Conservation (phyloP, 1,140 invertebrate genomes). For the Cataglyphis hispanica region DNA sequence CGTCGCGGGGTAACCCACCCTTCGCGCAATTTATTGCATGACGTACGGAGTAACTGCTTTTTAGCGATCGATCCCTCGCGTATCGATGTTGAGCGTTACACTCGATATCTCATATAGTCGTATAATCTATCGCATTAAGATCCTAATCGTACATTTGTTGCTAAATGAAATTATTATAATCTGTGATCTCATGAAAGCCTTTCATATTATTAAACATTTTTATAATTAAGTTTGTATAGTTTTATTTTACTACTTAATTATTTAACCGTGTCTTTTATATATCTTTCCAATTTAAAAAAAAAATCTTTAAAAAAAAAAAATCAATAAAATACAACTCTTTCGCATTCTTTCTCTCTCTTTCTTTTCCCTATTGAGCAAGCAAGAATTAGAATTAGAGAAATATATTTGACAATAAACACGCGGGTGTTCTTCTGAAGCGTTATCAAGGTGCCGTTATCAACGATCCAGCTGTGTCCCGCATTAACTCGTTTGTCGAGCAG, state of each 20-base stretch:
- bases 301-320: too few species aligned
- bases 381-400: background rate
- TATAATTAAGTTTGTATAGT: background rate
- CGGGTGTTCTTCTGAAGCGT: background rate
- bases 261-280: too few species aligned
- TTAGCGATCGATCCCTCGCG: constrained; percentile 22
- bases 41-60: constrained; percentile 19
- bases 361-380: too few species aligned
- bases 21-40: constrained; percentile 46
- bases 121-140: background rate
- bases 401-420: background rate
- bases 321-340: too few species aligned
- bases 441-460: constrained; percentile 1
- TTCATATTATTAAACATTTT: background rate
- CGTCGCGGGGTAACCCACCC: constrained; percentile 39
- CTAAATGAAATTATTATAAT: background rate
- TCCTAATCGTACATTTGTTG: background rate
- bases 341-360: too few species aligned
- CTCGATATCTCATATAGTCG: too few species aligned
- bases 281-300: too few species aligned
- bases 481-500: constrained; percentile 5
- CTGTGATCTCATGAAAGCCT: too few species aligned
- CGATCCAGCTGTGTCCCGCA: background rate
- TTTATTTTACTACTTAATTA: background rate
- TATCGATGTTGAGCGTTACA: background rate